A percentile compares a stretch with the other conserved stretches of the same genome.
Conservation (phyloP, 1,140 invertebrate species). For the Neuroterus valhalla region DNA sequence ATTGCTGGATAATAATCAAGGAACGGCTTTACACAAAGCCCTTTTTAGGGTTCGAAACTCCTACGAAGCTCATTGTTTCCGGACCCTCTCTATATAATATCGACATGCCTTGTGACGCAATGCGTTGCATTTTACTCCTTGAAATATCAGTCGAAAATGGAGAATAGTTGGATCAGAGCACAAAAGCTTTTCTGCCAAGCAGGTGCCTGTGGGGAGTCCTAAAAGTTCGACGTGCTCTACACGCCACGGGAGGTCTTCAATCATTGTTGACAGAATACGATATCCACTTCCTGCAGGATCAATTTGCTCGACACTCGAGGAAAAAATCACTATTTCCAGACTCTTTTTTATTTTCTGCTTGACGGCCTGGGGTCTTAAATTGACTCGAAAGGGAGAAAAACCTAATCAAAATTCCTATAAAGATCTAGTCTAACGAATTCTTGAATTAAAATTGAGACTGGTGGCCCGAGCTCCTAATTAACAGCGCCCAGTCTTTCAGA, state of each 20-base stretch:
- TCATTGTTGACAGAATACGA: conserved; percentile 23
- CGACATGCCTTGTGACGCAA: conserved; percentile 19
- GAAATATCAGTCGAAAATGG: conserved; percentile 4
- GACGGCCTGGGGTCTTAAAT: no score
- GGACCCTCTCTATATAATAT: conserved; percentile 11
- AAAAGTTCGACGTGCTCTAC: conserved; percentile 15
- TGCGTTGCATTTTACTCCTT: conserved; percentile 10
- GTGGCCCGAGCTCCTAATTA: no score
- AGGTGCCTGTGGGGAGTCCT: conserved; percentile 12
- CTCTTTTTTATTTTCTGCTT: no score
- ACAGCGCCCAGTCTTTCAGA: no score
- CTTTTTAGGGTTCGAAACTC: not conserved
- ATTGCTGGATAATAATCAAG: conserved; percentile 14
- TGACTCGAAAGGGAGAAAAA: no score
- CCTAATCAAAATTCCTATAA: not conserved
- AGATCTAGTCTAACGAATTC: no score
- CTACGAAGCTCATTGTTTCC: not conserved
- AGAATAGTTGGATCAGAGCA: not conserved
- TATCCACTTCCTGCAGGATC: conserved; percentile 8
- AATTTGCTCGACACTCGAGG: not conserved
- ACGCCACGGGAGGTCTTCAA: conserved; percentile 26
- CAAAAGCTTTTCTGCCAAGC: conserved; percentile 5
- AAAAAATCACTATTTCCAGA: not conserved
- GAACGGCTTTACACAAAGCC: conserved; percentile 5
- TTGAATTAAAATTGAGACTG: no score